phyloP scores from a whole-genome alignment of 2,797 vertebrate species.

The Centropyge bicolor region DNA sequence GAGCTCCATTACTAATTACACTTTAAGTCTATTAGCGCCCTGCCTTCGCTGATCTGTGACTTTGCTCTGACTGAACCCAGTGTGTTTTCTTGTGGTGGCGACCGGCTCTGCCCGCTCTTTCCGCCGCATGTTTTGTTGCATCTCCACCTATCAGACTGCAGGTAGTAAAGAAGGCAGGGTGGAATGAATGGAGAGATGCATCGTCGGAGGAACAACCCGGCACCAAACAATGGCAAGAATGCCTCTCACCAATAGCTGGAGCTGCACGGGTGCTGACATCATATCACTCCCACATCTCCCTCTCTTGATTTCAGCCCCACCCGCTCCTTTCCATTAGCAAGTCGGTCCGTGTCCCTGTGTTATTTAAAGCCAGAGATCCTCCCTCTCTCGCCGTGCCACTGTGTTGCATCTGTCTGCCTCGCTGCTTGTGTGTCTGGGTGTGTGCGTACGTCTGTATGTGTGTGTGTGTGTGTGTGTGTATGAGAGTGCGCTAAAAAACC shows the following conservation, averaged over 20 bases:
- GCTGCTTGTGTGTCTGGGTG: slow-evolving; percentile 73
- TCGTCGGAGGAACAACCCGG: slow-evolving; percentile 50
- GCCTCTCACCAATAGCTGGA: slow-evolving; percentile 75
- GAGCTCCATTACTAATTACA: slow-evolving; percentile 14
- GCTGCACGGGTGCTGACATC: slow-evolving; percentile 81
- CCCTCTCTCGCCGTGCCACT: slow-evolving; percentile 77
- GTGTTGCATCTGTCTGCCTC: slow-evolving; percentile 84
- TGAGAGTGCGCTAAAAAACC: slow-evolving; percentile 77
- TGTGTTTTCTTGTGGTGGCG: not conserved
- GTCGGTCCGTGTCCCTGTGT: slow-evolving; percentile 82
- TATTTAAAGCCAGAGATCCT: slow-evolving; percentile 86
- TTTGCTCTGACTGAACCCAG: slow-evolving; percentile 14
- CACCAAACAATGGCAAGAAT: slow-evolving; percentile 58
- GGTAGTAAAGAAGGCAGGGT: slow-evolving; percentile 50
- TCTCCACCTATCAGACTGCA: slow-evolving; percentile 37
- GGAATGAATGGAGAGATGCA: slow-evolving; percentile 57
- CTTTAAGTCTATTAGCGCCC: slow-evolving; percentile 14
- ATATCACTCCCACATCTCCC: slow-evolving; percentile 79
- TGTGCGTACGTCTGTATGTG: slow-evolving; percentile 56
- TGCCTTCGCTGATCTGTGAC: slow-evolving; percentile 31
- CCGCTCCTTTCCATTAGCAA: slow-evolving; percentile 82
- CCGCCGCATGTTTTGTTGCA: not conserved
- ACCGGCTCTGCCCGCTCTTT: not conserved
- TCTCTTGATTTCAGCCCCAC: slow-evolving; percentile 79
- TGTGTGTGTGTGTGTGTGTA: slow-evolving; percentile 50